Evolutionary conservation across 2,113 vertebrate species (phyloP).

Genomic region (Grallaria varia): DNA sequence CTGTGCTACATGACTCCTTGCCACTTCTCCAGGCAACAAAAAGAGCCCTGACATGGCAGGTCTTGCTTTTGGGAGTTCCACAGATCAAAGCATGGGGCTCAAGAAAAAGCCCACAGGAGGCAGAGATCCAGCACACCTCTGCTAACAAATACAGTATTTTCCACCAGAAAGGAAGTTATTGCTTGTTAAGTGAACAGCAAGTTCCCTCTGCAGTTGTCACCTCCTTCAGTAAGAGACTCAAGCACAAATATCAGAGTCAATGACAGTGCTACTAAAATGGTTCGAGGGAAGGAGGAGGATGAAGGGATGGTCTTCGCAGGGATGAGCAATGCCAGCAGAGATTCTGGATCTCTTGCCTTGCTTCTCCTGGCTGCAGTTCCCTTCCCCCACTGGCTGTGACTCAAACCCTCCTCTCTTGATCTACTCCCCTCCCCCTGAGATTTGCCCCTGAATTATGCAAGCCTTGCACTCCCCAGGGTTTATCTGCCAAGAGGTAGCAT

Average conservation of each 20-base stretch:
- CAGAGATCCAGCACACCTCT: not conserved
- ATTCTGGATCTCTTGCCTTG: not conserved
- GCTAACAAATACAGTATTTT: not conserved
- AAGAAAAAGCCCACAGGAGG: not conserved
- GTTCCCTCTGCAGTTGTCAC: not conserved
- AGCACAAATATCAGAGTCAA: not conserved
- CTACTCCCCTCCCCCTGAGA: conserved; percentile 25
- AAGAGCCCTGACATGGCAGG: not conserved
- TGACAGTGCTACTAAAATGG: not conserved
- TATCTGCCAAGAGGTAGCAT: conserved; percentile 67
- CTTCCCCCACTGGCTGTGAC: not conserved
- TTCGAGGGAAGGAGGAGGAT: not conserved
- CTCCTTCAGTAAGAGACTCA: not conserved
- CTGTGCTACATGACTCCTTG: not conserved
- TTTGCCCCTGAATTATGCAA: conserved; percentile 60
- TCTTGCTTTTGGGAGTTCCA: not conserved
- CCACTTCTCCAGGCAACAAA: not conserved
- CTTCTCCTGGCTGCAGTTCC: not conserved
- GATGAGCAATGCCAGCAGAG: not conserved
- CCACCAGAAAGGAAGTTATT: not conserved
- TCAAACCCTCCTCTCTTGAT: conserved; percentile 20
- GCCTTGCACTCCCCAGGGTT: conserved; percentile 42
- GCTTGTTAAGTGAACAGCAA: not conserved
- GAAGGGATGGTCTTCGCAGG: not conserved
- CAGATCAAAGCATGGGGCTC: not conserved